Conservation (phyloP, 2,113 vertebrate genomes). For the Mobula hypostoma region DNA sequence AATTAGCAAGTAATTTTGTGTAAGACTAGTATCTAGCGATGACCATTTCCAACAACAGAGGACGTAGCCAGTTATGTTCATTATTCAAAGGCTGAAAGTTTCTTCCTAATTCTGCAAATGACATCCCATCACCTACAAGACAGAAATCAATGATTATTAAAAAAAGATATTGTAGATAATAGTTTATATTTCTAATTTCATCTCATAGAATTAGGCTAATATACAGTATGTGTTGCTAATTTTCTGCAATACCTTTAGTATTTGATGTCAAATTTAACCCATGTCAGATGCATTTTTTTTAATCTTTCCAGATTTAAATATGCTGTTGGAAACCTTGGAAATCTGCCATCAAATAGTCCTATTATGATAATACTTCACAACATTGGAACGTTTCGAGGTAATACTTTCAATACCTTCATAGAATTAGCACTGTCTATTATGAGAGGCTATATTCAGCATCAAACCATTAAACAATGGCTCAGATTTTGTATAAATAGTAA, state of each 20-base stretch:
- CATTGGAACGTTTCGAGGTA: conserved; percentile 31
- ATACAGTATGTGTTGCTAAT: background rate
- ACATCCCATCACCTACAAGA: no score
- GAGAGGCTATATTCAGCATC: background rate
- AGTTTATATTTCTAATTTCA: background rate
- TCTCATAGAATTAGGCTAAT: background rate
- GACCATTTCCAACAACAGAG: no score
- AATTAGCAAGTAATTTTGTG: no score
- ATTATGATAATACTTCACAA: background rate
- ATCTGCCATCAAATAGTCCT: background rate
- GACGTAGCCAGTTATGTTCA: no score
- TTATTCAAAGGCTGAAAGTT: no score
- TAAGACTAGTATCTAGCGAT: no score
- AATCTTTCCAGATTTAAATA: conserved; percentile 1
- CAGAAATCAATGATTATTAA: background rate
- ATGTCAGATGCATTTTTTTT: background rate
- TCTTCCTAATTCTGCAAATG: no score
- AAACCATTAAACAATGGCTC: background rate
- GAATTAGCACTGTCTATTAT: background rate
- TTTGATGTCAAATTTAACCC: background rate
- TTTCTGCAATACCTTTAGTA: background rate
- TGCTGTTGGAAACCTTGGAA: background rate
- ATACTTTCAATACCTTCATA: background rate
- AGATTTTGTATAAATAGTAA: background rate
- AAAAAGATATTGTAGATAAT: background rate